phyloP scores from a whole-genome alignment of 1,140 invertebrate genomes.

The Tetragnatha versicolor region DNA sequence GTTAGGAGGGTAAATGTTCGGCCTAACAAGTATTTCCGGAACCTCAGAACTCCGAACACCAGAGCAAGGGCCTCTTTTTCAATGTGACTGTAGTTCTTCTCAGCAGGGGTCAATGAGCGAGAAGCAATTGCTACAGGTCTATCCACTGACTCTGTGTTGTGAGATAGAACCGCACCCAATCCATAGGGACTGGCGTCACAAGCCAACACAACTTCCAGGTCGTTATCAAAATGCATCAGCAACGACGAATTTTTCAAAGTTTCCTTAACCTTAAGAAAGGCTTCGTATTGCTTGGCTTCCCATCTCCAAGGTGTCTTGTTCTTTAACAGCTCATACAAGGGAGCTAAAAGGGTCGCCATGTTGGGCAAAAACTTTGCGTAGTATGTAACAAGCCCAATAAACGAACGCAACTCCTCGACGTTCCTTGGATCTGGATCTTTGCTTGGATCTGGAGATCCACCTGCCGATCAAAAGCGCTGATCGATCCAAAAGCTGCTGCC shows the following conservation, averaged over 20 bases:
- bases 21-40: constrained; percentile 67
- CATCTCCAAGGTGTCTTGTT: constrained; percentile 58
- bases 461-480: too few relatives aligned
- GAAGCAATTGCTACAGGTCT: constrained; percentile 66
- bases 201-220: constrained; percentile 66
- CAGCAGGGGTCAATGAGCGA: constrained; percentile 62
- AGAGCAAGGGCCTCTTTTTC: constrained; percentile 69
- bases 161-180: too few relatives aligned
- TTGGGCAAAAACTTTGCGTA: constrained; percentile 62
- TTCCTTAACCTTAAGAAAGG: constrained; percentile 59
- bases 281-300: constrained; percentile 54
- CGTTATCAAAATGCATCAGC: constrained; percentile 63
- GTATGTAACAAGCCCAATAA: constrained; percentile 26
- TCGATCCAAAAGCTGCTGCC: too few relatives aligned
- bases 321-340: constrained; percentile 58
- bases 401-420: constrained; percentile 59
- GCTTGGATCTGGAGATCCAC: too few relatives aligned
- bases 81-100: constrained; percentile 67
- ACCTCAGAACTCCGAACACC: constrained; percentile 67
- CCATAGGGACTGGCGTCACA: too few relatives aligned
- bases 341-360: constrained; percentile 54
- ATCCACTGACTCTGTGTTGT: constrained; percentile 62
- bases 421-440: constrained; percentile 60
- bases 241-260: constrained; percentile 24
- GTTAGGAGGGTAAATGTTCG: constrained; percentile 64